These are phyloP conservation scores for Zaprionus nigranus DNA, from an alignment of 1,140 invertebrate species.

Conservation along the genomic window DNA sequence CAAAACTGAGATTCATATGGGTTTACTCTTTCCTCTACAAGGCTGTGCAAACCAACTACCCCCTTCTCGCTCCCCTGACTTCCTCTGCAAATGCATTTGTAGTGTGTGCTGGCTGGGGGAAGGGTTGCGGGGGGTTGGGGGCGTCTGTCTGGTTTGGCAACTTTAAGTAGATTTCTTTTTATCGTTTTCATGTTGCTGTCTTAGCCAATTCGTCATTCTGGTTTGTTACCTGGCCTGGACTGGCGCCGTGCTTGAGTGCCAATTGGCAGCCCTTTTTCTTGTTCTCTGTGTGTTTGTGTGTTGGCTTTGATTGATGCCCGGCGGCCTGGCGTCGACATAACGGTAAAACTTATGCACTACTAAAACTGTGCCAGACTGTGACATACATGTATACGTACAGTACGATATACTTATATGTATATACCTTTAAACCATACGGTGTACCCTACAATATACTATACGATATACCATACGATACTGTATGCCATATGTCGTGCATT, in stretches of 20 bases:
- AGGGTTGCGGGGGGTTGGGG: not conserved
- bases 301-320: slow-evolving; percentile 40
- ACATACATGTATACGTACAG: slow-evolving; percentile 6
- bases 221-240: slow-evolving; percentile 36
- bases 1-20: not conserved
- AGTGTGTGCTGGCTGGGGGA: not conserved
- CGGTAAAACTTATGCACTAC: slow-evolving; percentile 49
- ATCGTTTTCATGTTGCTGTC: not conserved
- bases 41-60: not conserved
- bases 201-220: not conserved
- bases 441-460: not conserved
- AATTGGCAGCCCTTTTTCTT: slow-evolving; percentile 41
- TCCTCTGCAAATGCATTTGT: too few relatives aligned
- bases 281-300: slow-evolving; percentile 20
- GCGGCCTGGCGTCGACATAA: slow-evolving; percentile 7
- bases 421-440: too few relatives aligned
- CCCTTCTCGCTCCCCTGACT: not conserved
- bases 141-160: not conserved
- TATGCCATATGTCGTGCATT: too few relatives aligned
- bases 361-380: slow-evolving; percentile 29
- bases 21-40: too few relatives aligned
- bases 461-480: too few relatives aligned
- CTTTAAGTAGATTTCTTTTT: slow-evolving; percentile 7
- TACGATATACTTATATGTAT: too few relatives aligned
- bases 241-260: slow-evolving; percentile 45